Evolutionary conservation across 2,888 invertebrate genomes (phyloP).

Genomic region (Tetragonisca angustula): DNA sequence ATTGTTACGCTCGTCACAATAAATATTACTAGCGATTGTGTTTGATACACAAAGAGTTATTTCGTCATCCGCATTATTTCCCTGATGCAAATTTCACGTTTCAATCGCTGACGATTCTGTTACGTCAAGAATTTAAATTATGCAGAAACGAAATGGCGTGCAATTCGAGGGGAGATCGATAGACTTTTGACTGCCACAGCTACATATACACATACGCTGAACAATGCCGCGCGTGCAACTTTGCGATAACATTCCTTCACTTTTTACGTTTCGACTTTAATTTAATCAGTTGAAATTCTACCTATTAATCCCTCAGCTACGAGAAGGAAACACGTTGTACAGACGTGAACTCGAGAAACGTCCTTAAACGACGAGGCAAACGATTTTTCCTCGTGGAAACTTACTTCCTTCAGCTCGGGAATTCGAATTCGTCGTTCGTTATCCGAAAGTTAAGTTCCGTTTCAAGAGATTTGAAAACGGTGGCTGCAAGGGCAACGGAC

Average conservation of each 20-base stretch:
- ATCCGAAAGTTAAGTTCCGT: conserved; percentile 12
- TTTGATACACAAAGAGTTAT: too few species aligned
- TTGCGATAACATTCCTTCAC: neutral
- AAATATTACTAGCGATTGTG: too few species aligned
- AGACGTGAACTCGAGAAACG: neutral
- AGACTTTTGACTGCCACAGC: neutral
- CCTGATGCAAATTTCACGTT: too few species aligned
- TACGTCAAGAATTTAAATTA: neutral
- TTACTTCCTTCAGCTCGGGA: neutral
- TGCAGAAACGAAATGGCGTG: neutral
- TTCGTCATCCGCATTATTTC: too few species aligned
- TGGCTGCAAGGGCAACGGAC: neutral
- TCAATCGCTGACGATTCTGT: too few species aligned
- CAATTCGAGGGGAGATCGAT: neutral
- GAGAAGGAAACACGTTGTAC: neutral
- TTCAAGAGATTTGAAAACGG: conserved; percentile 6
- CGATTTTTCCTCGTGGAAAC: neutral
- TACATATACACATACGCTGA: neutral
- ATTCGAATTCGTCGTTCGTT: conserved; percentile 25
- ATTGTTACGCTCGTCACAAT: too few species aligned
- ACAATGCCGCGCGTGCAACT: conserved; percentile 3
- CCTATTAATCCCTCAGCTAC: neutral
- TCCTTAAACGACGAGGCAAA: neutral
- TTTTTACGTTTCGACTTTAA: neutral
- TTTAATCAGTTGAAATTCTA: neutral